These are phyloP conservation scores for Ctenopoma multispine DNA, from an alignment of 2,797 vertebrate species.

Conservation along the genomic window DNA sequence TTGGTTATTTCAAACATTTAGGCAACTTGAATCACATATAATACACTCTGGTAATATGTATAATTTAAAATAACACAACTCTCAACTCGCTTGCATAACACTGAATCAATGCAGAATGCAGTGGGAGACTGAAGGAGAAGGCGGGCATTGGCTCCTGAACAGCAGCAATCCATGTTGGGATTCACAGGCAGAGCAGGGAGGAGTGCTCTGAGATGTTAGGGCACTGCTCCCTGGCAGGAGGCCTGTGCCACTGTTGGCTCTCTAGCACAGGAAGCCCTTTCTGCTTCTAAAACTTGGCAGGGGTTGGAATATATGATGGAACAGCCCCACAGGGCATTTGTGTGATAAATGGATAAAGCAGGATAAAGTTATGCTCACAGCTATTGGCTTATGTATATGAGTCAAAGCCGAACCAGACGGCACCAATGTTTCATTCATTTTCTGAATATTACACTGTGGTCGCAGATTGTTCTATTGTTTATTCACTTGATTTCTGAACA, in stretches of 20 bases:
- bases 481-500: conserved; percentile 46
- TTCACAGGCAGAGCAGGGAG: conserved; percentile 50
- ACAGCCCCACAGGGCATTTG: conserved; percentile 60
- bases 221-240: conserved; percentile 65
- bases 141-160: conserved; percentile 50
- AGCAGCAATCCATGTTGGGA: conserved; percentile 63
- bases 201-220: conserved; percentile 48
- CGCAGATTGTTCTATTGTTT: conserved; percentile 36
- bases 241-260: conserved; percentile 62
- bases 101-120: conserved; percentile 29
- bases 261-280: conserved; percentile 65
- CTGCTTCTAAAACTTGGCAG: conserved; percentile 70
- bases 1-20: background rate
- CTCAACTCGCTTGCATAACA: conserved; percentile 9
- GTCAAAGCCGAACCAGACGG: conserved; percentile 48
- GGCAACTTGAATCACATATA: background rate
- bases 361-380: conserved; percentile 67
- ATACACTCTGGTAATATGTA: background rate
- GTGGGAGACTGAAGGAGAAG: conserved; percentile 15
- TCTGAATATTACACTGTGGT: conserved; percentile 22
- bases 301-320: conserved; percentile 65
- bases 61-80: background rate
- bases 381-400: conserved; percentile 60
- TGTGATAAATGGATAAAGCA: conserved; percentile 74
- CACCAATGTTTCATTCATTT: conserved; percentile 48